phyloP scores from a whole-genome alignment of 1,140 invertebrate species.

The Dolichoris vasculosae region DNA sequence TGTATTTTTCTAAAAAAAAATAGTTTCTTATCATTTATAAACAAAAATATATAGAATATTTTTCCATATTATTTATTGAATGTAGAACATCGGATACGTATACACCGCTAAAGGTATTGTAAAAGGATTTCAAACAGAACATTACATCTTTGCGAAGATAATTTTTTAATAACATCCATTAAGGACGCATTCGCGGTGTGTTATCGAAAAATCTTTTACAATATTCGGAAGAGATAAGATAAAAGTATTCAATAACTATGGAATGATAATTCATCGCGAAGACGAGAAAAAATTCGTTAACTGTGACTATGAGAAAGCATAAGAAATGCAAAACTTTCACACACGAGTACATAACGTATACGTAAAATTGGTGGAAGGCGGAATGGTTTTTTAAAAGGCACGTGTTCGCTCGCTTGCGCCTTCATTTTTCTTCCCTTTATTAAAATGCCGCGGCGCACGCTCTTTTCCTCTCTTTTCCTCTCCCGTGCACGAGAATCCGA shows the following conservation, averaged over 20 bases:
- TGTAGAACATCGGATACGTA: not conserved
- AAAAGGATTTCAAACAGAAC: not conserved
- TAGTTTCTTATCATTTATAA: no score
- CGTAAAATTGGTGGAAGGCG: not conserved
- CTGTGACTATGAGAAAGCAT: not conserved
- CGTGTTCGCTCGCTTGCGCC: not conserved
- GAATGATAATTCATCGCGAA: not conserved
- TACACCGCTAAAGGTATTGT: not conserved
- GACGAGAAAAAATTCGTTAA: not conserved
- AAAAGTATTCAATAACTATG: constrained; percentile 4
- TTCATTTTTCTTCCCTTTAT: constrained; percentile 39
- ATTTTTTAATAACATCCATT: not conserved
- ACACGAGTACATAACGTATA: not conserved
- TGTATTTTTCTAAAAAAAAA: no score
- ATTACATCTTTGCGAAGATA: not conserved
- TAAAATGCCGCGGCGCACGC: constrained; percentile 26
- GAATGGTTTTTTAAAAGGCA: constrained; percentile 19
- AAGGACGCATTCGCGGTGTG: not conserved
- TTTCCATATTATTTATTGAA: not conserved
- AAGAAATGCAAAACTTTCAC: constrained; percentile 28
- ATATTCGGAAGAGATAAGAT: not conserved
- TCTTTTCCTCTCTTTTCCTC: constrained; percentile 39
- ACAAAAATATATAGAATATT: not conserved
- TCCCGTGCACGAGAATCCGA: constrained; percentile 29
- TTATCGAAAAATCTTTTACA: constrained; percentile 16